Evolutionary conservation across 2,113 vertebrate species (phyloP).

Genomic region (Gasterosteus nipponicus): DNA sequence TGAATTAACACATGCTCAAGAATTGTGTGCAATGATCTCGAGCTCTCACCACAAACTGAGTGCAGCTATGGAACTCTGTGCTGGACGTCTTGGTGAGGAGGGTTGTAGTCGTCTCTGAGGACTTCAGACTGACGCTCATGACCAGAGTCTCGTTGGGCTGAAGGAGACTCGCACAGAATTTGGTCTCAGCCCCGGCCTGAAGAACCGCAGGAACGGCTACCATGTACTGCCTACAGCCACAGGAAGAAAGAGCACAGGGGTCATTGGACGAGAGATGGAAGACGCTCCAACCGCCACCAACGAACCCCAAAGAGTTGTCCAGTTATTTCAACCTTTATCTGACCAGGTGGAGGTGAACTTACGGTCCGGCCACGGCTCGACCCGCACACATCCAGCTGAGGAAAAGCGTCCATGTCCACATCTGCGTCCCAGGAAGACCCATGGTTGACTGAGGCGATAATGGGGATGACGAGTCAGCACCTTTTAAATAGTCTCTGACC

Average conservation of each 20-base stretch:
- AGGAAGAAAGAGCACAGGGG: slow-evolving; percentile 2
- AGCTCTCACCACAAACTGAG: slow-evolving; percentile 56
- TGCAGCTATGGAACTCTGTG: slow-evolving; percentile 61
- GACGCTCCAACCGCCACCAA: slow-evolving; percentile 11
- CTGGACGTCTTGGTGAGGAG: slow-evolving; percentile 38
- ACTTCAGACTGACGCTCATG: slow-evolving; percentile 64
- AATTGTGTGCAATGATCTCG: neutral
- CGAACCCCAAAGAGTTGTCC: neutral
- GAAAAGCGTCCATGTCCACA: slow-evolving; percentile 51
- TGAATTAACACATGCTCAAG: neutral
- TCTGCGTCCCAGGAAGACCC: slow-evolving; percentile 45
- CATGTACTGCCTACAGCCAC: slow-evolving; percentile 59
- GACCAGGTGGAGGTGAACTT: slow-evolving; percentile 36
- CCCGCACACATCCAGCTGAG: slow-evolving; percentile 40
- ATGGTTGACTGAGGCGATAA: slow-evolving; percentile 52
- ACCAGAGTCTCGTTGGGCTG: slow-evolving; percentile 66
- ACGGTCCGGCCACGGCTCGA: slow-evolving; percentile 51
- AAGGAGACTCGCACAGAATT: slow-evolving; percentile 69
- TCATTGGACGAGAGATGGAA: neutral
- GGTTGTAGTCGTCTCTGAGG: neutral
- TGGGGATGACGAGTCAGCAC: slow-evolving; percentile 17
- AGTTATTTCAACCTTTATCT: neutral
- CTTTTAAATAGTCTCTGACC: slow-evolving; percentile 47
- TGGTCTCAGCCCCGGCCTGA: slow-evolving; percentile 67
- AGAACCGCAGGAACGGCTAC: slow-evolving; percentile 75